Conservation (phyloP, 2,888 invertebrate genomes). For the Cyclophora albipunctata region DNA sequence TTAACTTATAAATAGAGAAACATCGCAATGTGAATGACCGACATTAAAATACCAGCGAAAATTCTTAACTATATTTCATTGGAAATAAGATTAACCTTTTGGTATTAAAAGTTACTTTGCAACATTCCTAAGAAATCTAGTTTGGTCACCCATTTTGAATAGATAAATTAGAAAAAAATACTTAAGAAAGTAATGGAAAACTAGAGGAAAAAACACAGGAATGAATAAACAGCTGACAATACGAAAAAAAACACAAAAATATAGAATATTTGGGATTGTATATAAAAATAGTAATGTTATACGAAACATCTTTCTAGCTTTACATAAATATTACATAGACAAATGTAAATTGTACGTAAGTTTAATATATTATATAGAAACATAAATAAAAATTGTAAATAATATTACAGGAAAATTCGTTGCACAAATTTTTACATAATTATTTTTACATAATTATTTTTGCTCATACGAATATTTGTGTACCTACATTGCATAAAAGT, state of each 20-base stretch:
- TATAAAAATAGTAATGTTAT: slow-evolving; percentile 55
- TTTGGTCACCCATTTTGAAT: slow-evolving; percentile 11
- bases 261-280: slow-evolving; percentile 35
- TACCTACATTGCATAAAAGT: too few relatives aligned
- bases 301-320: slow-evolving; percentile 64
- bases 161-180: slow-evolving; percentile 30
- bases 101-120: slow-evolving; percentile 13
- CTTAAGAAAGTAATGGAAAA: slow-evolving; percentile 31
- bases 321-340: slow-evolving; percentile 42
- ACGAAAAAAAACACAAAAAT: slow-evolving; percentile 65
- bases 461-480: too few relatives aligned
- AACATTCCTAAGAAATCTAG: slow-evolving; percentile 15
- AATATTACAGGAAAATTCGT: slow-evolving; percentile 21
- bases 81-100: too few relatives aligned
- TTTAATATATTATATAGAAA: slow-evolving; percentile 11
- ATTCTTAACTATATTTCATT: too few relatives aligned
- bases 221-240: slow-evolving; percentile 71
- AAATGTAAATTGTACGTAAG: slow-evolving; percentile 60
- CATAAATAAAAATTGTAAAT: slow-evolving; percentile 52
- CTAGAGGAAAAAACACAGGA: slow-evolving; percentile 50
- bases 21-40: too few relatives aligned
- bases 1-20: too few relatives aligned
- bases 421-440: slow-evolving; percentile 10
- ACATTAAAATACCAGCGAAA: too few relatives aligned
- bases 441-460: neutral